Evolutionary conservation across 2,797 vertebrate species (phyloP).

Genomic region (Tangara arthus): DNA sequence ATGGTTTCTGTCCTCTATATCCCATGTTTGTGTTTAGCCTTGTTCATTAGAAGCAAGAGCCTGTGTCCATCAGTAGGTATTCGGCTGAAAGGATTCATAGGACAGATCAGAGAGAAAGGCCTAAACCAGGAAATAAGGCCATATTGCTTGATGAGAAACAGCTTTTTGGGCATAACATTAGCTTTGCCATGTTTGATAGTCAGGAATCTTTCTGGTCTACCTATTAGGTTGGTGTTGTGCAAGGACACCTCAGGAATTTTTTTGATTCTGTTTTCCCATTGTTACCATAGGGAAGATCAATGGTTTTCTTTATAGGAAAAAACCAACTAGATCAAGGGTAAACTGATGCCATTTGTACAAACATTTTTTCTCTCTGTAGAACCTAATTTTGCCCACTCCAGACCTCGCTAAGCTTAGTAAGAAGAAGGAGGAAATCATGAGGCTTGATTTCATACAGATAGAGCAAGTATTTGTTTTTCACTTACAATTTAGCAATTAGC

Average conservation of each 20-base stretch:
- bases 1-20: neutral
- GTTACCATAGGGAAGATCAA: neutral
- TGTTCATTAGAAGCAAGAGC: neutral
- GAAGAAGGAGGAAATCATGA: neutral
- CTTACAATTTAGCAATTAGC: neutral
- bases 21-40: neutral
- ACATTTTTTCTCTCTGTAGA: neutral
- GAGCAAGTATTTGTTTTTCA: neutral
- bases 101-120: neutral
- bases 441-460: neutral
- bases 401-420: neutral
- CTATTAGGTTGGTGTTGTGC: neutral
- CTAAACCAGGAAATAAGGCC: neutral
- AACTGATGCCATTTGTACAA: neutral
- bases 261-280: neutral
- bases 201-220: neutral
- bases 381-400: neutral
- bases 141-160: neutral
- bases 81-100: neutral
- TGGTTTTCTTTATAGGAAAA: neutral
- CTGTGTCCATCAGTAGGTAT: neutral
- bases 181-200: neutral
- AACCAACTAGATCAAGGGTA: neutral
- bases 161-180: neutral
- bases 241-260: neutral